Evolutionary conservation across 92 coral and sea anemone species (phyloP).

Genomic region (Chrysogorgia sp.): DNA sequence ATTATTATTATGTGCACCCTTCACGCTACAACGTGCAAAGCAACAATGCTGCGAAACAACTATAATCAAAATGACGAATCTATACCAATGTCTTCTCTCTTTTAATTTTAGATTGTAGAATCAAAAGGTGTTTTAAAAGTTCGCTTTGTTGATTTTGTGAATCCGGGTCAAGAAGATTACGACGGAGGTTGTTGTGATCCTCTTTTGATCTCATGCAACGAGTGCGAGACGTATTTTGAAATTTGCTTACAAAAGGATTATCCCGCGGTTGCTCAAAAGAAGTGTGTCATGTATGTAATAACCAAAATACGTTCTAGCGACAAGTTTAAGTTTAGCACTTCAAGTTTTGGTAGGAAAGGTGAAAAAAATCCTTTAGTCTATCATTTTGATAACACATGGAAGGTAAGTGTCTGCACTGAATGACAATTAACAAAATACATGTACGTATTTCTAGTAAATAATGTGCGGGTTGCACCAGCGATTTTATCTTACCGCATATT

Average conservation of each 20-base stretch:
- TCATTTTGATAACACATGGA: conserved; percentile 76
- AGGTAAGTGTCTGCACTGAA: conserved; percentile 63
- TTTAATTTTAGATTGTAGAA: conserved; percentile 52
- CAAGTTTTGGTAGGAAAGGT: conserved; percentile 57
- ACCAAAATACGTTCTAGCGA: conserved; percentile 75
- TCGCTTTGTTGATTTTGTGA: conserved; percentile 72
- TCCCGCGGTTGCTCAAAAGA: conserved; percentile 56
- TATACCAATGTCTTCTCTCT: background rate
- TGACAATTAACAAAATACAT: too few species aligned
- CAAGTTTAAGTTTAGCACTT: conserved; percentile 67
- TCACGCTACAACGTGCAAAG: too few species aligned
- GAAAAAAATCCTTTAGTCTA: conserved; percentile 73
- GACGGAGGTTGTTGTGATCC: conserved; percentile 79
- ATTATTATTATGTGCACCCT: too few species aligned
- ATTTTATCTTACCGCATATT: background rate
- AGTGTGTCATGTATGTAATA: conserved; percentile 53
- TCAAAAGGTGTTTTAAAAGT: conserved; percentile 75
- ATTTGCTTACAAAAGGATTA: conserved; percentile 58
- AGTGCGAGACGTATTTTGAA: conserved; percentile 79
- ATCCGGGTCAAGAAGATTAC: conserved; percentile 69
- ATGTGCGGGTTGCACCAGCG: too few species aligned
- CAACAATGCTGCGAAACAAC: too few species aligned
- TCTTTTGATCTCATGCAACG: conserved; percentile 42
- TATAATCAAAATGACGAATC: background rate
- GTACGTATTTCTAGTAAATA: background rate